Conservation (phyloP, 2,113 vertebrate species). For the Pseudopodoces humilis region DNA sequence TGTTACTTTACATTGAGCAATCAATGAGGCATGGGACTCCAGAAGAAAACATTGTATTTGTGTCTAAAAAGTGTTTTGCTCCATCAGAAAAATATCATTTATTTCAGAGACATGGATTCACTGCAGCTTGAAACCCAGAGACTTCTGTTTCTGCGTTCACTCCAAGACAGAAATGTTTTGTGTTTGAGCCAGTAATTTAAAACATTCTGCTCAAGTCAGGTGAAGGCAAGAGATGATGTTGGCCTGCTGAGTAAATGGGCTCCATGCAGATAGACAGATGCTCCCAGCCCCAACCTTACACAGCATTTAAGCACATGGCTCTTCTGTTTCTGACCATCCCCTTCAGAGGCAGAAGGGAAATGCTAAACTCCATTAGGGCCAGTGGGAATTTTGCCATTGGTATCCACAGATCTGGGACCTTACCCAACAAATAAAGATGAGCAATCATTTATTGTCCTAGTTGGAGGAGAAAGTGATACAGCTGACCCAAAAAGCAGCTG, state of each 20-base stretch:
- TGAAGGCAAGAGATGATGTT: background rate
- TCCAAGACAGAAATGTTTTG: background rate
- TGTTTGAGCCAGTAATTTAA: background rate
- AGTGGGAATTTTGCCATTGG: background rate
- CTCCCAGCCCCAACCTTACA: background rate
- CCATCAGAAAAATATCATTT: background rate
- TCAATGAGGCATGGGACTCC: background rate
- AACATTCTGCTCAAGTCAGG: background rate
- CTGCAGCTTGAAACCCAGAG: background rate
- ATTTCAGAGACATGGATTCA: background rate
- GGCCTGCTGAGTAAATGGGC: background rate
- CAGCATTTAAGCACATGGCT: background rate
- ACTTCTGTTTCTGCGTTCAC: background rate
- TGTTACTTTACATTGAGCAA: background rate
- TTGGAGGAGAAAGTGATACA: background rate
- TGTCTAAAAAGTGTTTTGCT: background rate
- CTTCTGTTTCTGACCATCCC: background rate
- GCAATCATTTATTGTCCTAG: accelerated
- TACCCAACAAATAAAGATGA: background rate
- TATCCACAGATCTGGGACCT: background rate
- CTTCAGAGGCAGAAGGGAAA: background rate
- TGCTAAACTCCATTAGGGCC: background rate
- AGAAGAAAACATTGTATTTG: background rate
- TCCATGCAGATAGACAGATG: background rate
- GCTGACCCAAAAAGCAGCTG: background rate